phyloP scores from a whole-genome alignment of 2,888 invertebrate genomes.

The Sabatieria punctata region DNA sequence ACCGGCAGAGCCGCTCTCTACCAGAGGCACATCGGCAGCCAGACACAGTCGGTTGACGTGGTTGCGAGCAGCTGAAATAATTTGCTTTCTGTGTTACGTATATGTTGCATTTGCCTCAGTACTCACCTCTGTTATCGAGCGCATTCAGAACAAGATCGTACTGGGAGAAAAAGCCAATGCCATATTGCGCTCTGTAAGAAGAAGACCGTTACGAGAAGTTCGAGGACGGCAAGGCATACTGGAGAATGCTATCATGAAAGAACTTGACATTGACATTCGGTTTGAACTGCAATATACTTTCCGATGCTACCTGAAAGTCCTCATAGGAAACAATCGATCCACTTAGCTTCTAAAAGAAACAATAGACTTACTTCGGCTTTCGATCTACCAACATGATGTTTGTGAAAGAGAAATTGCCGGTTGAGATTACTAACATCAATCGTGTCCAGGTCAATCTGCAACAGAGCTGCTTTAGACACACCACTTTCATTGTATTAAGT shows the following conservation, averaged over 20 bases:
- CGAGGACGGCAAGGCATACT: not conserved
- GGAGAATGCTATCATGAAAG: conserved; percentile 62
- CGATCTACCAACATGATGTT: conserved; percentile 91
- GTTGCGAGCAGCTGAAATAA: conserved; percentile 58
- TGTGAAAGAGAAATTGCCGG: conserved; percentile 93
- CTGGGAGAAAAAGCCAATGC: conserved; percentile 70
- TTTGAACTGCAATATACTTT: conserved; percentile 70
- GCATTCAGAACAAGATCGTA: conserved; percentile 88
- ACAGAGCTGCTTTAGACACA: too few relatives aligned
- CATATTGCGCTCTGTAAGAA: conserved; percentile 43
- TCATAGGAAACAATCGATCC: not conserved
- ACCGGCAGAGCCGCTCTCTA: conserved; percentile 94
- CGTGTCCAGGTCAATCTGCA: conserved; percentile 92
- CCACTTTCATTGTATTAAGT: too few relatives aligned
- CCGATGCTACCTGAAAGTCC: conserved; percentile 54
- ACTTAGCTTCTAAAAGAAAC: not conserved
- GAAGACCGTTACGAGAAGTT: too few relatives aligned
- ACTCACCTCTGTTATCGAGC: conserved; percentile 60
- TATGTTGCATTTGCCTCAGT: not conserved
- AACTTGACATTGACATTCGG: conserved; percentile 59
- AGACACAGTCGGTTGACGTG: conserved; percentile 98
- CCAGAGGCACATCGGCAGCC: conserved; percentile 74
- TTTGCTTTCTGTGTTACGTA: too few relatives aligned
- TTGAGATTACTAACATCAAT: conserved; percentile 98
- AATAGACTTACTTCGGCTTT: conserved; percentile 48